Conservation (phyloP, 2,797 vertebrate species). For the Sparidentex hasta region DNA sequence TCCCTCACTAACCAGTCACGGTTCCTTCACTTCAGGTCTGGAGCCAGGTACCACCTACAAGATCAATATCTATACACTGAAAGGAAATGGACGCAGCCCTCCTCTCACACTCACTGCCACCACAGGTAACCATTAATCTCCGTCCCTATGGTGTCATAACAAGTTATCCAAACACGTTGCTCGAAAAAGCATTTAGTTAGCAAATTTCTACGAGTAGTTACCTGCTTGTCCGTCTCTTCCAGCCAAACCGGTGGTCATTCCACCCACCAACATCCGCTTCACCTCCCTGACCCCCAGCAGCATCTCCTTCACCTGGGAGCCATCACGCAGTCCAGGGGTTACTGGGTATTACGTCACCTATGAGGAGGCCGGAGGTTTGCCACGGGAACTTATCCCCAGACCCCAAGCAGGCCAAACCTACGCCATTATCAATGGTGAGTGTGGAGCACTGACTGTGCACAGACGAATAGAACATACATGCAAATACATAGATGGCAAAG, state of each 20-base stretch:
- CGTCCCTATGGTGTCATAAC: background rate
- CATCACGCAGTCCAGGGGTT: slow-evolving; percentile 88
- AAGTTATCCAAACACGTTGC: background rate
- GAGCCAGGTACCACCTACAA: slow-evolving; percentile 94
- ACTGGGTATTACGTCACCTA: slow-evolving; percentile 95
- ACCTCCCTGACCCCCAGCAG: slow-evolving; percentile 92
- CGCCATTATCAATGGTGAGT: slow-evolving; percentile 89
- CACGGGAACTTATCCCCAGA: slow-evolving; percentile 88
- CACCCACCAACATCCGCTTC: slow-evolving; percentile 93
- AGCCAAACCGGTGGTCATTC: slow-evolving; percentile 88
- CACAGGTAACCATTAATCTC: slow-evolving; percentile 86
- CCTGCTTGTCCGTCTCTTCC: slow-evolving; percentile 35
- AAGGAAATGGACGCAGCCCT: slow-evolving; percentile 91
- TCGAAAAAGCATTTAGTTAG: background rate
- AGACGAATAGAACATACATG: background rate
- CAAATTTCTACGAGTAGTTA: background rate
- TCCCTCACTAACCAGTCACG: background rate
- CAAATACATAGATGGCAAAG: background rate
- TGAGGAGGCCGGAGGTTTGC: slow-evolving; percentile 87
- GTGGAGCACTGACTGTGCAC: background rate
- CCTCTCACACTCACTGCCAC: slow-evolving; percentile 91
- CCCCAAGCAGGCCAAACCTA: slow-evolving; percentile 87
- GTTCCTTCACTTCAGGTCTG: slow-evolving; percentile 84
- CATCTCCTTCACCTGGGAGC: slow-evolving; percentile 92
- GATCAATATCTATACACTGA: slow-evolving; percentile 94